Percentiles rank a stretch among this genome's conserved stretches.
These are phyloP conservation scores for Bovichtus diacanthus DNA, from an alignment of 2,797 vertebrate genomes.

Conservation along the genomic window DNA sequence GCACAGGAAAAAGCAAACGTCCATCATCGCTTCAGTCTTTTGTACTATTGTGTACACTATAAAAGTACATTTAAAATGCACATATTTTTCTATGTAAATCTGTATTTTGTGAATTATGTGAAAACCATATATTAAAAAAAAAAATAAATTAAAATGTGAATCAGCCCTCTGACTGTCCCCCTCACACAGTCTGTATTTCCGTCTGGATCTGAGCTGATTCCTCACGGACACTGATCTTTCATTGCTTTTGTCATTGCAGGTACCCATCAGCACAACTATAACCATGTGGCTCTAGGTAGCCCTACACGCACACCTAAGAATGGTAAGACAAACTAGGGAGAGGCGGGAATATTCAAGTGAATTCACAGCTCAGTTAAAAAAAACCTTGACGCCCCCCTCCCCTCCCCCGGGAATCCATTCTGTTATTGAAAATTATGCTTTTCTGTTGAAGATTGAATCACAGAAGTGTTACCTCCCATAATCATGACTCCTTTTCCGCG, in stretches of 20 bases:
- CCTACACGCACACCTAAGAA: slow-evolving; percentile 95
- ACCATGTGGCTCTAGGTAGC: slow-evolving; percentile 94
- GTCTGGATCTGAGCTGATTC: no score
- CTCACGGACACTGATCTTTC: slow-evolving; percentile 73
- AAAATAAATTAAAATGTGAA: slow-evolving; percentile 46
- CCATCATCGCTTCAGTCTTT: no score
- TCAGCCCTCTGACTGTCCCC: slow-evolving; percentile 58
- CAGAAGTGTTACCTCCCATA: slow-evolving; percentile 50
- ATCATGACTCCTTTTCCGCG: slow-evolving; percentile 38
- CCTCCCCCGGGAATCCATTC: slow-evolving; percentile 53
- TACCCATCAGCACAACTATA: slow-evolving; percentile 95
- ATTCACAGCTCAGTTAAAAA: slow-evolving; percentile 10
- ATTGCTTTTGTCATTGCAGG: slow-evolving; percentile 93
- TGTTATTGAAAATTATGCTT: slow-evolving; percentile 33
- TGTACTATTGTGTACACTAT: neutral
- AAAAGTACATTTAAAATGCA: slow-evolving; percentile 8
- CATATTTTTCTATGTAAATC: neutral
- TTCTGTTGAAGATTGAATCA: slow-evolving; percentile 53
- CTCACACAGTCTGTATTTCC: slow-evolving; percentile 51
- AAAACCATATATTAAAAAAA: neutral
- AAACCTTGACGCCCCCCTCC: no score
- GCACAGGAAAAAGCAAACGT: no score
- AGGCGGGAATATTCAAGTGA: slow-evolving; percentile 16
- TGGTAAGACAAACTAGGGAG: slow-evolving; percentile 87
- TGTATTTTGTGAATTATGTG: neutral